phyloP scores from a whole-genome alignment of 2,113 vertebrate species.

The Etia nguti region DNA sequence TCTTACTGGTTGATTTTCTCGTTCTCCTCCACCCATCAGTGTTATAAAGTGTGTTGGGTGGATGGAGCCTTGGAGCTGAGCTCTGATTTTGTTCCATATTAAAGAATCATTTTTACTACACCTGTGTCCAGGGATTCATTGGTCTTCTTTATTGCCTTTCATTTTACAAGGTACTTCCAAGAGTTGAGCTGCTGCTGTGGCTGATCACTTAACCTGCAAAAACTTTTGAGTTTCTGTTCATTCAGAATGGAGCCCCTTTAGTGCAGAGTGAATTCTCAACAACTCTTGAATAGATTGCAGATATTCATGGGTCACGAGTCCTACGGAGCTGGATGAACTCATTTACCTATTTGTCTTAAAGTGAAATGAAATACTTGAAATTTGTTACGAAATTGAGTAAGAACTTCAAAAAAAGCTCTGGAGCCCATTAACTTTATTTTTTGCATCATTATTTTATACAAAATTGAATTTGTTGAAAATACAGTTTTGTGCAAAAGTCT shows the following conservation, averaged over 20 bases:
- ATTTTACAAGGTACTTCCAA: not conserved
- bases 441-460: not conserved
- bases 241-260: not conserved
- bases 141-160: not conserved
- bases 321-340: not conserved
- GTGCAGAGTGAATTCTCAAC: not conserved
- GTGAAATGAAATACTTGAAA: not conserved
- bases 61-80: conserved; percentile 77
- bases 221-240: not conserved
- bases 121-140: conserved; percentile 21
- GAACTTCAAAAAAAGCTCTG: not conserved
- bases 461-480: not conserved
- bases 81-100: conserved; percentile 81
- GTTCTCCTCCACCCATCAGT: conserved; percentile 72
- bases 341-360: not conserved
- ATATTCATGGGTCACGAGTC: not conserved
- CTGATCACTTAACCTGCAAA: not conserved
- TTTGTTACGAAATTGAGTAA: not conserved
- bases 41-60: conserved; percentile 73
- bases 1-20: conserved; percentile 71
- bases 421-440: not conserved
- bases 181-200: not conserved
- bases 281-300: not conserved
- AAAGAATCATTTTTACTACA: conserved; percentile 76
- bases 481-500: not conserved